Evolutionary conservation across 2,888 invertebrate genomes (phyloP).

Genomic region (Drosophila ustulata): DNA sequence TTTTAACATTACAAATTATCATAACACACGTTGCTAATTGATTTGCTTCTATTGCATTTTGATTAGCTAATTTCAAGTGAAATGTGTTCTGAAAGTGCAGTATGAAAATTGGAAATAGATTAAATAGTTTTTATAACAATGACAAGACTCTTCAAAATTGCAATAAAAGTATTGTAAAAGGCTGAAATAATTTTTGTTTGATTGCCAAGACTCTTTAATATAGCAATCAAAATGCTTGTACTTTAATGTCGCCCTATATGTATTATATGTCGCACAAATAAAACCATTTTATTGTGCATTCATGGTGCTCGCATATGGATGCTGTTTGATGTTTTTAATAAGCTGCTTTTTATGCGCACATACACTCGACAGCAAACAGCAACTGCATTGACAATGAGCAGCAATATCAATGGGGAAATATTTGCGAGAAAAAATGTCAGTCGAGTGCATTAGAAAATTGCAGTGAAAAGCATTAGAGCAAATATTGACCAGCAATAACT

Average conservation of each 20-base stretch:
- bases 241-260: not conserved
- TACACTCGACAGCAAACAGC: not conserved
- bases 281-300: not conserved
- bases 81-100: too few relatives aligned
- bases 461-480: slow-evolving; percentile 24
- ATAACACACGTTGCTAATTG: too few relatives aligned
- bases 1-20: not conserved
- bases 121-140: too few relatives aligned
- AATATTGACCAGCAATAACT: slow-evolving; percentile 22
- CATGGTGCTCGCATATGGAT: not conserved
- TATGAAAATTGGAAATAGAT: too few relatives aligned
- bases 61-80: too few relatives aligned
- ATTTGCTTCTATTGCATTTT: too few relatives aligned
- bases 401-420: slow-evolving; percentile 8
- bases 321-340: slow-evolving; percentile 40
- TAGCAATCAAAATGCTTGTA: not conserved
- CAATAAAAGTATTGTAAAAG: too few relatives aligned
- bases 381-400: not conserved
- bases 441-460: slow-evolving; percentile 51
- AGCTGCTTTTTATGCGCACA: slow-evolving; percentile 32
- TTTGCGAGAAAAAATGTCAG: slow-evolving; percentile 16
- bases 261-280: not conserved
- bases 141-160: too few relatives aligned
- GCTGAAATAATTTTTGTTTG: too few relatives aligned
- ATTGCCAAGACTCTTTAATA: not conserved